A percentile compares a stretch with the other conserved stretches of the same genome.
Evolutionary conservation across 92 coral and sea anemone genomes (phyloP).

Genomic region (Paramuricea clavata): DNA sequence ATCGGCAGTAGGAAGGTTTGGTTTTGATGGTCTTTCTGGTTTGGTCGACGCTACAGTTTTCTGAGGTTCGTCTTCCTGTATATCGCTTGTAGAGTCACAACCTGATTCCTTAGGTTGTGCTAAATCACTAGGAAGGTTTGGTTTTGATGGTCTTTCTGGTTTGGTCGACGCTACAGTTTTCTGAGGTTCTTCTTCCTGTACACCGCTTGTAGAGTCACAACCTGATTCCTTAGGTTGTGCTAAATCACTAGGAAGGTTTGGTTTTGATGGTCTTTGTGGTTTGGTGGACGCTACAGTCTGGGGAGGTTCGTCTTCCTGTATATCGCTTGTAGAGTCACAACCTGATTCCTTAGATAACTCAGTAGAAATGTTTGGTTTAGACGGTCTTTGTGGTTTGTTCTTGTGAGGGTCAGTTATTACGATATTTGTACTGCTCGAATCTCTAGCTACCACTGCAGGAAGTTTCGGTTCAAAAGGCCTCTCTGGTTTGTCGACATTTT

Average conservation of each 20-base stretch:
- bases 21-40: not conserved
- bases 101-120: too few species aligned
- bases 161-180: not conserved
- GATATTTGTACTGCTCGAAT: too few species aligned
- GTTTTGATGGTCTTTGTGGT: slow-evolving; percentile 5
- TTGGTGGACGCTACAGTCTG: not conserved
- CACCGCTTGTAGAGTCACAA: not conserved
- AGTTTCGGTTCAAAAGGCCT: not conserved
- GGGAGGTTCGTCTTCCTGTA: not conserved
- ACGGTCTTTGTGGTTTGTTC: not conserved
- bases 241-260: not conserved
- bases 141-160: not conserved
- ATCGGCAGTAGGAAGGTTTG: not conserved
- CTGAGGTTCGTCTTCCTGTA: not conserved
- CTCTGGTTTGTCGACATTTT: not conserved
- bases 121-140: not conserved
- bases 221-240: not conserved
- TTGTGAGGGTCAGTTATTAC: not conserved
- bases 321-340: not conserved
- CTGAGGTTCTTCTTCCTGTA: not conserved
- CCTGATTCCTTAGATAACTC: not conserved
- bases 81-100: too few species aligned
- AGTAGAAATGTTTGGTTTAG: not conserved
- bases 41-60: not conserved
- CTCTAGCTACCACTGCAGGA: not conserved